Evolutionary conservation across 1,140 invertebrate species (phyloP).

Genomic region (Rhizoglyphus robini): DNA sequence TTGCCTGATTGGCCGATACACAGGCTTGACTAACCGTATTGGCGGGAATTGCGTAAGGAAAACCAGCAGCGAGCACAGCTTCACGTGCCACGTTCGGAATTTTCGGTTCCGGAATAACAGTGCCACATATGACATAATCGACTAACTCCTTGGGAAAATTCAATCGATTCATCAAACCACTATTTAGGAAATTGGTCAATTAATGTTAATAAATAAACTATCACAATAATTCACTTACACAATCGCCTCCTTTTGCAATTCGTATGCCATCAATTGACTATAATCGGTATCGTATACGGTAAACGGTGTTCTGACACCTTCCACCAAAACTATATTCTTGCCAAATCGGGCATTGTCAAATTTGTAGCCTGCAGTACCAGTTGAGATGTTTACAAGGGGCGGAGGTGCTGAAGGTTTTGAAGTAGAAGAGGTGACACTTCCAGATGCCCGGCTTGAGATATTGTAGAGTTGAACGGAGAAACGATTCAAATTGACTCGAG

Average conservation of each 20-base stretch:
- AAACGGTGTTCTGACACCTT: conserved; percentile 93
- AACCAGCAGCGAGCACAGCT: conserved; percentile 78
- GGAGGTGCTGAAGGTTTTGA: background rate
- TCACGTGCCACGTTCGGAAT: conserved; percentile 83
- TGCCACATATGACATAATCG: conserved; percentile 82
- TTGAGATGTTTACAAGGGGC: no score
- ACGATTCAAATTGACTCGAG: background rate
- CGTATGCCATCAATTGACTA: conserved; percentile 84
- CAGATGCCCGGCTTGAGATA: background rate
- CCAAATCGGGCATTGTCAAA: conserved; percentile 17
- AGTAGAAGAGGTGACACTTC: background rate
- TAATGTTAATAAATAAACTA: background rate
- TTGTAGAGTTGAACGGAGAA: background rate
- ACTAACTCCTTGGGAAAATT: conserved; percentile 54
- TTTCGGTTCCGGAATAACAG: conserved; percentile 94
- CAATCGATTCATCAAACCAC: conserved; percentile 65
- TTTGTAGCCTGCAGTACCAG: background rate
- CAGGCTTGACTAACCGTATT: conserved; percentile 99
- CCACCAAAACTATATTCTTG: conserved; percentile 85
- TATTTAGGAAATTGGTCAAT: conserved; percentile 32
- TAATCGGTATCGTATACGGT: conserved; percentile 82
- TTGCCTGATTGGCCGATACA: conserved; percentile 88
- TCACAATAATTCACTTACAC: conserved; percentile 55
- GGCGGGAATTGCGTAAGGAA: conserved; percentile 78
- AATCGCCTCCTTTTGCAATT: conserved; percentile 75